Base-by-base conservation (phyloP, 2,888 invertebrate genomes). In the Cosmopolites sordidus region DNA sequence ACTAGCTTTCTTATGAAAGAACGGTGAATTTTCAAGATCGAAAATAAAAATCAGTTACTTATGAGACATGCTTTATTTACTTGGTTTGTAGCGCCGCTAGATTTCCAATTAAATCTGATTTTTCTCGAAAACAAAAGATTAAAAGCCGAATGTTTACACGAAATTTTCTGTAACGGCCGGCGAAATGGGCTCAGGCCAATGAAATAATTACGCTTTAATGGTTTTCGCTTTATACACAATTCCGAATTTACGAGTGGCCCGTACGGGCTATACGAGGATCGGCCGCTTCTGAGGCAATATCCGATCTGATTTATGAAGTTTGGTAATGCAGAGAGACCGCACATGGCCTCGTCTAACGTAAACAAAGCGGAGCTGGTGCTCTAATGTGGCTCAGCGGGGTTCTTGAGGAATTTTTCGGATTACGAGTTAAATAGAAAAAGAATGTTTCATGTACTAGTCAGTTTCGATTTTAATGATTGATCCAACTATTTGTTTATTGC, bases 171-270 rank as follows among this genome's bases (percentile, higher is more conserved):
- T 45, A 43, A 54, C 43, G 16, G 29, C n/a, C 27, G 41, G 40
- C 46, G 46, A 47, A 55, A 56, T 56, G 48, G 51, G 50, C 46
- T 40, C 22, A 16, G 33, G 52, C 48, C 45, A 55, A 51, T 55
- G 55, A 55, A 55, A 55, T 56, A 56, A 56, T 56, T 56, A 56
- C 56, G 47, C 16, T 52, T 43, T 41, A 43, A 44, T 33, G 12
- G 47, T 40, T 39, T 47, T 47, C 39, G n/a, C 47, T 47, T 45
- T 56, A 43, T 56, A 56, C 50, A 56, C 56, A 52, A 52, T 15
- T 3, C 16, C 42, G 47, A 49, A 56, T 56, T 56, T 56, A 56
- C 47, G 47, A 40, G 33, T 33, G 33, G n/a, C n/a, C 3, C 33
- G 33, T 12, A 33, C 11, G n/a, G 33, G n/a, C 12, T 33, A 33